Conservation (phyloP, 2,797 vertebrate genomes). For the Falco peregrinus region DNA sequence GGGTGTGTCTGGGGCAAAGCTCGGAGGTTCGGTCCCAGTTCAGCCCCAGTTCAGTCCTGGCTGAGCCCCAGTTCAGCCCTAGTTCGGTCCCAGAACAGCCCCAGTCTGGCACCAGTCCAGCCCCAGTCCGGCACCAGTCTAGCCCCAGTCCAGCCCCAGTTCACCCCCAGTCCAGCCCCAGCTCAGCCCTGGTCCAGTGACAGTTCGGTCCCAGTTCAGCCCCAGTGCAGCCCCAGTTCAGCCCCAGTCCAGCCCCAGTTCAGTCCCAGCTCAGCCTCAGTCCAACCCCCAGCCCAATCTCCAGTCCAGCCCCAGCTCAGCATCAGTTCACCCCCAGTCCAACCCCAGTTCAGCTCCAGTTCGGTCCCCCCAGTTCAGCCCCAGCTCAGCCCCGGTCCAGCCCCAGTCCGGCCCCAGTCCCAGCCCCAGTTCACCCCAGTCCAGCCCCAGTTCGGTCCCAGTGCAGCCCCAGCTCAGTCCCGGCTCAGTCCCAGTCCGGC, state of each 20-base stretch:
- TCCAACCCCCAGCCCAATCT: too few relatives aligned
- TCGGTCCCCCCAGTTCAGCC: too few relatives aligned
- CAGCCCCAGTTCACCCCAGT: accelerated
- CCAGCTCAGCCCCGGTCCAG: accelerated
- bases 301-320: neutral
- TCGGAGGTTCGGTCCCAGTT: too few relatives aligned
- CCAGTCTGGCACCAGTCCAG: too few relatives aligned
- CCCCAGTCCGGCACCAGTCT: neutral
- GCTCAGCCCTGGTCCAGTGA: too few relatives aligned
- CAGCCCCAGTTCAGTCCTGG: too few relatives aligned
- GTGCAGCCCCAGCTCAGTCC: accelerated
- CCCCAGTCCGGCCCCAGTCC: accelerated
- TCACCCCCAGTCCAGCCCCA: too few relatives aligned
- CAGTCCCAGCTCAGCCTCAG: neutral
- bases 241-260: neutral
- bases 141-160: neutral
- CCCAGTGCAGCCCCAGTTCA: neutral
- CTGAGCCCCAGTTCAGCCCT: neutral
- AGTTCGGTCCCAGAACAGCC: too few relatives aligned
- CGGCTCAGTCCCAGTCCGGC: accelerated
- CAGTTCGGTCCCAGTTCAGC: neutral
- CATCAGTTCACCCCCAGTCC: accelerated
- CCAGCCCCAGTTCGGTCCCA: accelerated
- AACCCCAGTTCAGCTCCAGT: accelerated
- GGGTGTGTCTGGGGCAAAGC: neutral